Conservation (phyloP, 2,113 vertebrate species). For the Ploceus nigricollis region DNA sequence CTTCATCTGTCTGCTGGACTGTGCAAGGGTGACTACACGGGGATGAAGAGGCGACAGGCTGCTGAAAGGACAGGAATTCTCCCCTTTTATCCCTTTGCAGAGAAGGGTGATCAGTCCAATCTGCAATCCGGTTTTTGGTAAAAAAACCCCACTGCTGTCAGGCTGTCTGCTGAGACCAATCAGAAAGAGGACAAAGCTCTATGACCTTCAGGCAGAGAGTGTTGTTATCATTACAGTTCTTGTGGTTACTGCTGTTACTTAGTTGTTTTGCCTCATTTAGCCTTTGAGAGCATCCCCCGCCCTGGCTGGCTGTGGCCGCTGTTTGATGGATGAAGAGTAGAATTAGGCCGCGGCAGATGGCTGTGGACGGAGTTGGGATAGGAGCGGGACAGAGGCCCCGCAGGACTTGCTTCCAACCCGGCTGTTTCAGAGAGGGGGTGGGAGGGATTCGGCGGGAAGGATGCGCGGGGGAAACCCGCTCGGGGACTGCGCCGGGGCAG, state of each 20-base stretch:
- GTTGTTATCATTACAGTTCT: background rate
- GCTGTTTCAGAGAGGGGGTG: background rate
- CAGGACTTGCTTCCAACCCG: background rate
- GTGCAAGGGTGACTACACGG: background rate
- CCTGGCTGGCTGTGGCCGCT: background rate
- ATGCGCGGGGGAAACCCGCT: accelerated
- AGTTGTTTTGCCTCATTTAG: background rate
- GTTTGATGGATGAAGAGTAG: background rate
- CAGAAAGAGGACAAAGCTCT: background rate
- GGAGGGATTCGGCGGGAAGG: background rate
- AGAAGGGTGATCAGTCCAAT: background rate
- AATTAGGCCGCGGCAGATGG: background rate
- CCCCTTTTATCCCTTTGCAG: background rate
- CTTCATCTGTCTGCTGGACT: background rate
- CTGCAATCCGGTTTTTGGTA: background rate
- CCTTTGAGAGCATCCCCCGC: background rate
- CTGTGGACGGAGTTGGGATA: background rate
- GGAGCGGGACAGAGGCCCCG: background rate
- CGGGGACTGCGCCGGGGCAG: background rate
- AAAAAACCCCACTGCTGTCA: background rate
- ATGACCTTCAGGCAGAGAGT: background rate
- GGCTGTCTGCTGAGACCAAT: background rate
- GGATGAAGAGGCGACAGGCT: background rate
- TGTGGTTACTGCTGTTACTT: background rate
- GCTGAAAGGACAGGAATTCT: background rate